Conservation (phyloP, 2,797 vertebrate species). For the Gorsachius magnificus region DNA sequence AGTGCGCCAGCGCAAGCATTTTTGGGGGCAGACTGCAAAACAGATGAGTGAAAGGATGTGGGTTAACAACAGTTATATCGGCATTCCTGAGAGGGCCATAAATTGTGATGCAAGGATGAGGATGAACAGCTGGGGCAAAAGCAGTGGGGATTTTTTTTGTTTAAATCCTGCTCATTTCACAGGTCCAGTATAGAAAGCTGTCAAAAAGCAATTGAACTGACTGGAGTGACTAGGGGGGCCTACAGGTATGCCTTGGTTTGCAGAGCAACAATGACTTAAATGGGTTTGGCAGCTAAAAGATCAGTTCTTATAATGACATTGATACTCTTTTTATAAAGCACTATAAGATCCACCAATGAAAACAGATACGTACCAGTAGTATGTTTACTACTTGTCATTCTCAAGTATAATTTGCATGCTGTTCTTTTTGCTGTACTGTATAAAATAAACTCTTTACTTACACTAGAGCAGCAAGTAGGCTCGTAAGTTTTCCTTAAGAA, state of each 20-base stretch:
- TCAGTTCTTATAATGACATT: not conserved
- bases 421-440: constrained; percentile 23
- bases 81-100: not conserved
- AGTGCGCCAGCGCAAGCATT: not conserved
- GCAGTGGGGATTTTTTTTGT: not conserved
- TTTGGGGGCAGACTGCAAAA: not conserved
- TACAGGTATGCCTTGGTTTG: not conserved
- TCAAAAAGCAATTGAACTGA: not conserved
- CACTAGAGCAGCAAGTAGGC: not conserved
- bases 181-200: not conserved
- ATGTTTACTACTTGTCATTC: not conserved
- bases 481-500: constrained; percentile 53
- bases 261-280: not conserved
- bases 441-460: constrained; percentile 22
- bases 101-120: not conserved
- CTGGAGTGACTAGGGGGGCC: not conserved
- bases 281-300: not conserved
- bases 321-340: not conserved
- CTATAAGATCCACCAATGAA: not conserved
- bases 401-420: not conserved
- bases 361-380: not conserved
- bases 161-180: not conserved
- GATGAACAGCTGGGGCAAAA: not conserved
- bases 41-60: not conserved
- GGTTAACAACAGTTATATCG: not conserved